Base-by-base conservation (phyloP, 2,888 invertebrate species). In the Eupithecia dodoneata region DNA sequence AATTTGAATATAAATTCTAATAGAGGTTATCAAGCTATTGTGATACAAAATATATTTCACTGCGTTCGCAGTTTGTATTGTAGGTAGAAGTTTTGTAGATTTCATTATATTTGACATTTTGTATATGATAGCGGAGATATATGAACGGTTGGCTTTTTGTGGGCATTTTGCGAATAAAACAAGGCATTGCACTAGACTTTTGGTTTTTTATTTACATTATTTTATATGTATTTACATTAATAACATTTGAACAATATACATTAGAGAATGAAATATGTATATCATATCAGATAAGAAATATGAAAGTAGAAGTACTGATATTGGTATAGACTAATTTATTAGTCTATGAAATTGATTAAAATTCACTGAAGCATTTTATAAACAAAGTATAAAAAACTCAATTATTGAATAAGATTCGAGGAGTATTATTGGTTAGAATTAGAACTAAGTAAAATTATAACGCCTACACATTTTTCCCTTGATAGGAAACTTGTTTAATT, bases 131-230 rank as follows among this genome's bases (percentile, higher is more conserved):
- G 92, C 86, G 88, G 91, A 85, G 93, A 89, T 87, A 92, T 93
- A 94, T 93, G 91, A 87, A 92, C 83, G 87, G 92, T 93, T 94
- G 93, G 94, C 94, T 94, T 95, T 92, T 94, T 93, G 93, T 93
- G 94, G 84, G 94, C 94, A 93, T 94, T 92, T 93, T 94, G 94
- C 91, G 87, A 94, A 91, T 93, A 94, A 94, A 94, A 91, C 72
- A 83, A 88, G 81, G 92, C 93, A 89, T 93, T 92, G 93, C 94
- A 93, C 88, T 90, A 88, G 82, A 79, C 82, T 49, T 63, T 79
- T 81, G 82, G 83, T 80, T 85, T 93, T 91, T 92, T 87, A 89
- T 90, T 92, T 87, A 82, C 75, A 83, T 30, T 30, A 30, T 30
- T 30, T 30, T 30, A 30, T 30, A 30, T 30, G 30, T 30, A 30